Base-by-base conservation (phyloP, 2,797 vertebrate species). In the Spea hammondii region DNA sequence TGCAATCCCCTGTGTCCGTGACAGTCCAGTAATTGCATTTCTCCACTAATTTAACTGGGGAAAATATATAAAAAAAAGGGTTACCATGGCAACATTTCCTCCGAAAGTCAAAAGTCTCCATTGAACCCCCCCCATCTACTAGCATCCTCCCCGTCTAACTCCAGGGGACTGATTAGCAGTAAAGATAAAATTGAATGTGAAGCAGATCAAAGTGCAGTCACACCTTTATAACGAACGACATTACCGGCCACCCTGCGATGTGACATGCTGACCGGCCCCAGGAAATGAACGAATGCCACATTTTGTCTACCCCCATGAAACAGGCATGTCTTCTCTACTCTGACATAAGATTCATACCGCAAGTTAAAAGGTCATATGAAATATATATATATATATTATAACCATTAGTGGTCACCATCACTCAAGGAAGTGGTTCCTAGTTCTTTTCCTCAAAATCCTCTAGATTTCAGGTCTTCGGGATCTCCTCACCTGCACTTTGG, bases 21-120 rank as follows among this genome's bases (percentile, higher is more conserved):
- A 77, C 79, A 77, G 79, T 72, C 69, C 79, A 72, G 74, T 77
- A 81, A 81, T 81, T 81, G 70, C 74, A 81, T 77, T 81, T 81
- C 74, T 72, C 74, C 48, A 77, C 74, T 81, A 81, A 81, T 81
- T 81, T 81, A 77, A 77, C 70, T 55, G 74, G 79, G 79, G 74
- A 53, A 60, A 48, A 68, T 53, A 72, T 77, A 77, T 72, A 77
- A 77, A 17, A 17, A 32, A 32, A 46, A 44, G 62, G 64, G 74
- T 81, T 72, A 77, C 79, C 74, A 81, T 77, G 74, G 79, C 11
- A 77, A 81, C 79, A 76, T 68, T 76, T 76, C 73, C 73, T 74
- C 59, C 4, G 54, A 71, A 79, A 76, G 74, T 77, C 79, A 72
- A 44, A 62, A 72, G 48, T 54, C 74, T 80, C 47, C 44, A 5